phyloP scores from a whole-genome alignment of 2,888 invertebrate species.

The Sussaba pulchella region DNA sequence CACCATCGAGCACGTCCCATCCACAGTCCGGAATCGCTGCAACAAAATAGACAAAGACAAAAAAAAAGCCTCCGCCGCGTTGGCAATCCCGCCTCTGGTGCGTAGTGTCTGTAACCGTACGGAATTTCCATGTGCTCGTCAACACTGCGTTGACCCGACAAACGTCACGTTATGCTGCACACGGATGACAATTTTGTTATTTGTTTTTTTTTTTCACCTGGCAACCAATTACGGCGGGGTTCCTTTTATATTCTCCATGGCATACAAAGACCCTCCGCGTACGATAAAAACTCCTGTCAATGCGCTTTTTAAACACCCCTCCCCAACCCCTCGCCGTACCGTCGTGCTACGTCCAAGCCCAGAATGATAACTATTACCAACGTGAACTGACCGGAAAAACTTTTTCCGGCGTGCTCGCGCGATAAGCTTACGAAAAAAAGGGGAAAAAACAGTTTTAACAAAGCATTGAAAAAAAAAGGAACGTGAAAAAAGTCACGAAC shows the following conservation, averaged over 20 bases:
- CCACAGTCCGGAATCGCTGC: slow-evolving; percentile 5
- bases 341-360: background rate
- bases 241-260: slow-evolving; percentile 6
- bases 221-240: slow-evolving; percentile 37
- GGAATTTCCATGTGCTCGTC: slow-evolving; percentile 5
- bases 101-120: background rate
- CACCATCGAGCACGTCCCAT: background rate
- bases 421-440: slow-evolving; percentile 1
- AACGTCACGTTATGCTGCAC: slow-evolving; percentile 13
- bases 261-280: background rate
- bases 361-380: slow-evolving; percentile 11
- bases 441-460: background rate
- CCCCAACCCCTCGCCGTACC: background rate
- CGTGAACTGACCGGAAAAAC: slow-evolving; percentile 18
- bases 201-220: slow-evolving; percentile 1
- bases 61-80: slow-evolving; percentile 14
- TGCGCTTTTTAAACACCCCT: slow-evolving; percentile 13
- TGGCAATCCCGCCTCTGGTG: background rate
- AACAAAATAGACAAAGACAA: background rate
- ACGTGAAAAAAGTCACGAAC: background rate
- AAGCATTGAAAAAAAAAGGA: slow-evolving; percentile 3
- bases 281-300: slow-evolving; percentile 17
- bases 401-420: background rate
- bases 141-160: slow-evolving; percentile 13
- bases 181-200: slow-evolving; percentile 2